Percentiles rank a stretch among this genome's conserved stretches.
phyloP scores from a whole-genome alignment of 2,888 invertebrate genomes.

The Tipula vernalis region DNA sequence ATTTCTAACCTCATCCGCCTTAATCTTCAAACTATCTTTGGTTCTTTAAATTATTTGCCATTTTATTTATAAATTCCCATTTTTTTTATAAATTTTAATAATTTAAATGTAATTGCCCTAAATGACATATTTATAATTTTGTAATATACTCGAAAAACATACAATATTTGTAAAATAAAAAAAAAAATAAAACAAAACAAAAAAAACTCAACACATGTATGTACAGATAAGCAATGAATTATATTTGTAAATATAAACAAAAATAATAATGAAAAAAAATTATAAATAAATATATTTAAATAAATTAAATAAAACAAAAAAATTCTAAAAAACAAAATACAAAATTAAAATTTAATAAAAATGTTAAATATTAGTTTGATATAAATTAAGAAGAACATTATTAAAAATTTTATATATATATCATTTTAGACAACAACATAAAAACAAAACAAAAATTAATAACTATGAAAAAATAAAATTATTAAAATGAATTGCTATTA shows the following conservation, averaged over 20 bases:
- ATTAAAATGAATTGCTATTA: background rate
- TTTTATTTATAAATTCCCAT: background rate
- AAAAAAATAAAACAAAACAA: background rate
- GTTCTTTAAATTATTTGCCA: background rate
- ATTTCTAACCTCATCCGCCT: background rate
- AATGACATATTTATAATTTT: background rate
- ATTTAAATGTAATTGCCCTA: background rate
- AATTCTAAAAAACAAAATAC: conserved; percentile 9
- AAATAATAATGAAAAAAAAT: background rate
- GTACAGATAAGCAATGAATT: conserved; percentile 11
- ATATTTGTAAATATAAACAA: conserved; percentile 9
- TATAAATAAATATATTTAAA: background rate
- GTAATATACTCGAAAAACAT: background rate
- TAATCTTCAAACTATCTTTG: background rate
- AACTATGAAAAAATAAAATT: background rate
- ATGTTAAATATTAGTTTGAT: conserved; percentile 10
- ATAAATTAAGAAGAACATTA: background rate
- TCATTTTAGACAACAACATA: conserved; percentile 4
- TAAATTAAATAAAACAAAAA: background rate
- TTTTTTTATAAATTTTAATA: background rate
- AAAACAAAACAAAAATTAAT: background rate
- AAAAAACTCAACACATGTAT: background rate
- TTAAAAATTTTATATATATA: conserved; percentile 9
- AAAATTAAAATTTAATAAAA: conserved; percentile 6
- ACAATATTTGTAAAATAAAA: background rate